Conservation (phyloP, 1,140 invertebrate genomes). For the Drosophila bipectinata region DNA sequence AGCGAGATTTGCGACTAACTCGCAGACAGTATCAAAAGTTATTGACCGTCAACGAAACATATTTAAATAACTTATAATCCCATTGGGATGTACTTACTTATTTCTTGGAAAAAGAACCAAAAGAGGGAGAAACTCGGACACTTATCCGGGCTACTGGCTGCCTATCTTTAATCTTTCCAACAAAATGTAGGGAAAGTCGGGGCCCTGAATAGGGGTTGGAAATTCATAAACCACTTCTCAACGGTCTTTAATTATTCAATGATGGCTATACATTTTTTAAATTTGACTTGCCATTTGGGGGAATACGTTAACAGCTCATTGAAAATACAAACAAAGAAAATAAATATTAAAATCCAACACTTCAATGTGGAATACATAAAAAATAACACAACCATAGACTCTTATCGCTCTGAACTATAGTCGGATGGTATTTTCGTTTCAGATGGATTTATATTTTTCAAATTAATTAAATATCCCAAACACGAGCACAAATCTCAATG, state of each 20-base stretch:
- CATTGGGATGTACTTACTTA: neutral
- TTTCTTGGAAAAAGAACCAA: neutral
- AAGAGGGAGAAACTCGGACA: neutral
- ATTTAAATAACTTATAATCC: conserved; percentile 28
- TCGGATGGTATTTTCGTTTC: conserved; percentile 18
- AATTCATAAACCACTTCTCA: conserved; percentile 1
- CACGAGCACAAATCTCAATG: conserved; percentile 33
- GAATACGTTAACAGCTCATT: conserved; percentile 24
- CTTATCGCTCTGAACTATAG: conserved; percentile 9
- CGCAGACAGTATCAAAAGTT: conserved; percentile 18
- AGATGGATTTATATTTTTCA: conserved; percentile 33
- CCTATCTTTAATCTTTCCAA: conserved; percentile 1
- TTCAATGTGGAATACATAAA: conserved; percentile 16
- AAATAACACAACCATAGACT: neutral
- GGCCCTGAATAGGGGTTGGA: neutral
- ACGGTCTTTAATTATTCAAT: conserved; percentile 3
- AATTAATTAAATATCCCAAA: conserved; percentile 56
- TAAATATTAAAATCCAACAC: conserved; percentile 34
- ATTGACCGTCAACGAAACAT: conserved; percentile 16
- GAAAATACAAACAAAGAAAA: neutral
- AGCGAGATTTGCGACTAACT: conserved; percentile 29
- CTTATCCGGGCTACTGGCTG: neutral
- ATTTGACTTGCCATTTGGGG: conserved; percentile 9
- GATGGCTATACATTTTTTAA: neutral
- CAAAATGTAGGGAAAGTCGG: neutral